Evolutionary conservation across 2,113 vertebrate species (phyloP).

Genomic region (Pollachius pollachius): DNA sequence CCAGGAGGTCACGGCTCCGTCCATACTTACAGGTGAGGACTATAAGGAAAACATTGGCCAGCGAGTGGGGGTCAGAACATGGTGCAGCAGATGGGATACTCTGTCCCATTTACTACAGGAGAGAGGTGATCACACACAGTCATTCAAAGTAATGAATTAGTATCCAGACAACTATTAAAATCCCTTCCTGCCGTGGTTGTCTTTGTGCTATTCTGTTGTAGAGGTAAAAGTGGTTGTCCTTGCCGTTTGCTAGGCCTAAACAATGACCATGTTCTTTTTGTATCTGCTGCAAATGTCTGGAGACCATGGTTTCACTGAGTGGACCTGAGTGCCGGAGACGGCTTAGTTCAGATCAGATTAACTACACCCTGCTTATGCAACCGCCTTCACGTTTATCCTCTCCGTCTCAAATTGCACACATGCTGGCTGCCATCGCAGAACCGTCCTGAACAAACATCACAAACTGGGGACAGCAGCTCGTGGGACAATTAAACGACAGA

Average conservation of each 20-base stretch:
- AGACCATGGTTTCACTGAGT: conserved; percentile 7
- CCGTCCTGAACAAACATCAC: background rate
- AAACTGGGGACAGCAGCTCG: conserved; percentile 20
- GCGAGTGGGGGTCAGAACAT: conserved; percentile 66
- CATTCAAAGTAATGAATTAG: too few relatives aligned
- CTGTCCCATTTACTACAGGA: conserved; percentile 64
- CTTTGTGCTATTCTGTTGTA: too few relatives aligned
- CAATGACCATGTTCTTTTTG: background rate
- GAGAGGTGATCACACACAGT: conserved; percentile 44
- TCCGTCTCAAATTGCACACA: conserved; percentile 25
- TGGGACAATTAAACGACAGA: conserved; percentile 20
- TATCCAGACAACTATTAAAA: too few relatives aligned
- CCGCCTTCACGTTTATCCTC: conserved; percentile 28
- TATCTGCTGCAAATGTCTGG: background rate
- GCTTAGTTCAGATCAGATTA: conserved; percentile 55
- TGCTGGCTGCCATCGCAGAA: background rate
- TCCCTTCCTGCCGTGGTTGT: too few relatives aligned
- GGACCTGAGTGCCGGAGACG: conserved; percentile 29
- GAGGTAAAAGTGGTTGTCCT: too few relatives aligned
- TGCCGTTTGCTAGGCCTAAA: conserved; percentile 17
- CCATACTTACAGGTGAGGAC: conserved; percentile 69
- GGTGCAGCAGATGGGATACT: conserved; percentile 74
- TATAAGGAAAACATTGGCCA: conserved; percentile 16
- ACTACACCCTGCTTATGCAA: conserved; percentile 50
- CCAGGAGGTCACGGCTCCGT: conserved; percentile 6